Conservation (phyloP, 2,888 invertebrate species). For the Agrotis exclamationis region DNA sequence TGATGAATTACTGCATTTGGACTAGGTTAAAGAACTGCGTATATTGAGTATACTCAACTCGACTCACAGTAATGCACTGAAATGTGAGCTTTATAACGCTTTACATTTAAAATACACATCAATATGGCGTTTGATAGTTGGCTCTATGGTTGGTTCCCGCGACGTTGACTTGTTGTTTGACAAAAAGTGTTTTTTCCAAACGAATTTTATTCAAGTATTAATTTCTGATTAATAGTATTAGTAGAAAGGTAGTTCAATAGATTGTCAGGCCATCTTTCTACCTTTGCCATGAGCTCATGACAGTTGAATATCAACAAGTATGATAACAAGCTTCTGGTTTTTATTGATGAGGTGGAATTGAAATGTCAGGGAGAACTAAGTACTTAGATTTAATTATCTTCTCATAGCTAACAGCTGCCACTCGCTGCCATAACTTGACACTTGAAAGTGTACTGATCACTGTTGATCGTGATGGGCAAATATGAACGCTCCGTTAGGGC, state of each 20-base stretch:
- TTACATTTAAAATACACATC: no score
- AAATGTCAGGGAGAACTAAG: constrained; percentile 7
- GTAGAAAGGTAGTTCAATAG: no score
- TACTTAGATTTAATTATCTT: neutral
- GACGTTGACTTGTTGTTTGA: no score
- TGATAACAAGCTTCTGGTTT: constrained; percentile 16
- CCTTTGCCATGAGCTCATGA: neutral
- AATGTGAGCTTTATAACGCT: no score
- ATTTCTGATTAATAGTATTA: no score
- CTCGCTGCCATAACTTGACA: neutral
- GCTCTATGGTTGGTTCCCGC: no score
- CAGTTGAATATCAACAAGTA: constrained; percentile 20
- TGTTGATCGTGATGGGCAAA: neutral
- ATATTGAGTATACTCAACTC: neutral
- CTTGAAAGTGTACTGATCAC: neutral
- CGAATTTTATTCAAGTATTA: no score
- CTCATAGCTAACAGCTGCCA: neutral
- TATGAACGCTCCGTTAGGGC: no score
- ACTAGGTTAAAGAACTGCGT: constrained; percentile 26
- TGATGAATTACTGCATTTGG: no score
- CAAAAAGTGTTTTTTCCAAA: no score
- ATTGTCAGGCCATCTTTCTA: neutral
- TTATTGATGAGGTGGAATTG: neutral
- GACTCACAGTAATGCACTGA: neutral
- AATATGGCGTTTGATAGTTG: no score